Evolutionary conservation across 2,797 vertebrate genomes (phyloP), one percentile per base, ranked within the genome.

Genomic region (Picus viridis): DNA sequence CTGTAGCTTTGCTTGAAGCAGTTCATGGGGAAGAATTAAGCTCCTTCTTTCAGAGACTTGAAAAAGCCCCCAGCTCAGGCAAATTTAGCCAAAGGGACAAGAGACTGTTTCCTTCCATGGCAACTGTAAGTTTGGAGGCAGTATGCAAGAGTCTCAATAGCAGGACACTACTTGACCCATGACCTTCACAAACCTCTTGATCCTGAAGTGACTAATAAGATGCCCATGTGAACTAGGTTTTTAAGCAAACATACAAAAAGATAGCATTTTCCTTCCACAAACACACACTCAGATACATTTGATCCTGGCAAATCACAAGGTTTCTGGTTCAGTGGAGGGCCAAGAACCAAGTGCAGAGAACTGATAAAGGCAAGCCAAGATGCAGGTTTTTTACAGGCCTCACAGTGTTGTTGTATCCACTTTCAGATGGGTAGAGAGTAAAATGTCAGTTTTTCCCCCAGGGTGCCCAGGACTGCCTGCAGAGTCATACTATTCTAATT

Each of bases 1-100:
- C 54, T 58, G 61, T 34, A 71, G 65, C 77, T 95, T 91, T 90
- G 58, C 88, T 91, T n/a, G 69, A 77, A 91, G 76, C 45, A 86
- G 86, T 62, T 92, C 91, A 67, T 32, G 75, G 45, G 71, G 76
- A 94, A 93, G 57, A 89, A 82, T 68, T 49, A 83, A 90, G 10
- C 23, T 92, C 30, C 30, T 83, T 92, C 61, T 23, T 91, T 88
- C 61, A 58, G 67, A 88, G 59, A n/a, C 49, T 19, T 26, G 56
- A 2, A 2, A 70, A 82, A 90, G 18, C 45, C 53, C 68, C 26
- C 61, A 62, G 49, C 45, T 53, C 7, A 6, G 43, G 69, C 57
- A 64, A 49, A 27, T 16, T 83, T 68, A 34, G 59, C 16, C 63
- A 68, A 29, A 61, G 59, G 45, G 22, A 90, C 24, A 70, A 29